Base-by-base conservation (phyloP, 2,113 vertebrate genomes). In the Lathamus discolor region DNA sequence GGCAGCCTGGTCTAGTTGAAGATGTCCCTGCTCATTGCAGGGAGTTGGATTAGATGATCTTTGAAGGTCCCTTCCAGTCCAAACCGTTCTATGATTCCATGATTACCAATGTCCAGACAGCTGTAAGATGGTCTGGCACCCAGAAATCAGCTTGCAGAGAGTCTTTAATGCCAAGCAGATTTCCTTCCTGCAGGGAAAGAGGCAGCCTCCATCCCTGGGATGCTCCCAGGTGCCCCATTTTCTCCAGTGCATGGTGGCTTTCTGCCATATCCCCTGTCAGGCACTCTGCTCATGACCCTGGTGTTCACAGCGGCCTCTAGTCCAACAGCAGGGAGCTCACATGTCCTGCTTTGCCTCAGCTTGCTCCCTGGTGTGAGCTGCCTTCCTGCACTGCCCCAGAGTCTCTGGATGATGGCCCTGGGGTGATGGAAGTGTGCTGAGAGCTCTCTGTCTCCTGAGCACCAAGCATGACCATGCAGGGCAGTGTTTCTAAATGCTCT, bases 351-450 rank as follows among this genome's bases (percentile, higher is more conserved):
- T 44, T 41, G 31, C 43, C 77, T 49, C 24, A 8, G 7, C 46
- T 46, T 3, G 0, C 35, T 37, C 51, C 22, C 61, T 41, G 49
- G 19, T 1, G 1, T 20, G 24, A 64, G 19, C 59, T 19, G 41
- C 49, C 49, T 54, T 41, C 31, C 43, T 31, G 59, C 5, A 2
- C 33, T 51, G 44, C 33, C 17, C 3, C 46, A 7, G 22, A 14
- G 44, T 18, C 3, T 2, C 62, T 17, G 69, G 10, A 10, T 1
- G 2, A 22, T 0, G 0, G 57, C 46, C 20, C 10, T 39, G 69
- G 27, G 31, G 3, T 28, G 67, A 4, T 63, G 25, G 57, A 44
- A 15, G 16, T 10, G 12, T 54, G 64, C 48, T 2, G 5, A 77
- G 51, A 78, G 14, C 54, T 51, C 9, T 6, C 17, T 51, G 67